Percentiles rank a stretch among this genome's conserved stretches.
Evolutionary conservation across 2,797 vertebrate species (phyloP).

Genomic region (Myotis planiceps): DNA sequence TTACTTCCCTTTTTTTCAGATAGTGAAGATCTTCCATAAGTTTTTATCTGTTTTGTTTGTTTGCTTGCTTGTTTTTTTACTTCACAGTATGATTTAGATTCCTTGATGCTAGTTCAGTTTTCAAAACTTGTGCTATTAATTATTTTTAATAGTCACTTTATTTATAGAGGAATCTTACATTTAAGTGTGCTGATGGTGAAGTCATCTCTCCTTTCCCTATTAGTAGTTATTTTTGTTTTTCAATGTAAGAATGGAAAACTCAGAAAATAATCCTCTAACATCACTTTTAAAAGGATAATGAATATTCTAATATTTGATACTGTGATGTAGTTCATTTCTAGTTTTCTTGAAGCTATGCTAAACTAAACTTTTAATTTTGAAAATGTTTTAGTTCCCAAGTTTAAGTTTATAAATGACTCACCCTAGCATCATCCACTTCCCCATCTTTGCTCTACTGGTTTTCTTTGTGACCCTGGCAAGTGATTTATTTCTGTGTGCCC

Average conservation of each 20-base stretch:
- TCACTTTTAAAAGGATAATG: conserved; percentile 10
- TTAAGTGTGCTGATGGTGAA: conserved; percentile 48
- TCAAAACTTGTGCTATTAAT: conserved; percentile 37
- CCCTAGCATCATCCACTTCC: not conserved
- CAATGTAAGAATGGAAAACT: conserved; percentile 34
- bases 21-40: conserved; percentile 37
- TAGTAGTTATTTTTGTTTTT: conserved; percentile 52
- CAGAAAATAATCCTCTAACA: not conserved
- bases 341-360: conserved; percentile 43
- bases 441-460: conserved; percentile 5
- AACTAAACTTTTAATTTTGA: conserved; percentile 51
- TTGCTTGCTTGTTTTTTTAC: conserved; percentile 41
- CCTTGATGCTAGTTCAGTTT: conserved; percentile 60
- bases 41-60: conserved; percentile 41
- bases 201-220: conserved; percentile 26
- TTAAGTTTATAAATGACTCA: conserved; percentile 17
- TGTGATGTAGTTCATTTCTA: conserved; percentile 51
- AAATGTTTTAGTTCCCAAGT: conserved; percentile 46
- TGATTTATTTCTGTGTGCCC: conserved; percentile 42
- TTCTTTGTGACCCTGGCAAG: conserved; percentile 57
- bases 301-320: conserved; percentile 51
- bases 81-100: conserved; percentile 59
- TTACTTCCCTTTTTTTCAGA: conserved; percentile 8
- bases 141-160: conserved; percentile 64
- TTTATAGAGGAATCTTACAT: conserved; percentile 40